These are phyloP conservation scores for Leptinotarsa peninsularis DNA, from an alignment of 2,888 invertebrate genomes.

Conservation along the genomic window DNA sequence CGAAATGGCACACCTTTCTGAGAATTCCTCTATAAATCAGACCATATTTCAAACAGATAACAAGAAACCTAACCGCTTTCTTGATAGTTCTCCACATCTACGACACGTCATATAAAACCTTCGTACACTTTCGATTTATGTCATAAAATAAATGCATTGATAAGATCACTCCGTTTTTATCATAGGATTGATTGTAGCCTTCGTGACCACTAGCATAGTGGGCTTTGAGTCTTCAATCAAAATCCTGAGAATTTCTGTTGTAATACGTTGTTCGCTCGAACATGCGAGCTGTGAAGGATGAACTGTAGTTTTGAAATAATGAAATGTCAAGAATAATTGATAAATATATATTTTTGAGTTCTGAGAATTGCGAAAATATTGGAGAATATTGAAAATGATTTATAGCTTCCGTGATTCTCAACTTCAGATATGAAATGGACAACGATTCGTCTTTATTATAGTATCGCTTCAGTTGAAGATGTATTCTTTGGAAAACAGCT, in stretches of 20 bases:
- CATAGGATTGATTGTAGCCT: neutral
- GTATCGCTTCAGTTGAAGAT: neutral
- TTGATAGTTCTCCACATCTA: neutral
- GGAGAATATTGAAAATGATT: constrained; percentile 17
- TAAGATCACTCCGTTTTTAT: constrained; percentile 2
- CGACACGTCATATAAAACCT: neutral
- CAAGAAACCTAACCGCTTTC: constrained; percentile 1
- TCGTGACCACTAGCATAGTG: constrained; percentile 13
- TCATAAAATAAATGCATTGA: constrained; percentile 7
- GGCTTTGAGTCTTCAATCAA: constrained; percentile 22
- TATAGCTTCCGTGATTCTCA: neutral
- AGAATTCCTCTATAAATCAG: neutral
- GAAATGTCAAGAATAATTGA: constrained; percentile 25
- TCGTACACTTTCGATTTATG: neutral
- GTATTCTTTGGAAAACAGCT: neutral
- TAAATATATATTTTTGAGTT: constrained; percentile 18
- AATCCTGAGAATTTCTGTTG: constrained; percentile 13
- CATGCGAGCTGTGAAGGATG: constrained; percentile 26
- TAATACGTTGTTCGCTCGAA: constrained; percentile 3
- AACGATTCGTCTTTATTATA: neutral
- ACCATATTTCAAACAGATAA: constrained; percentile 8
- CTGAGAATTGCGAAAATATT: constrained; percentile 10
- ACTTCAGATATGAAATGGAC: neutral
- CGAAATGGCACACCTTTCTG: neutral
- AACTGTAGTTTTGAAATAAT: constrained; percentile 19